Conservation (phyloP, 1,140 invertebrate species). For the Littorina saxatilis region DNA sequence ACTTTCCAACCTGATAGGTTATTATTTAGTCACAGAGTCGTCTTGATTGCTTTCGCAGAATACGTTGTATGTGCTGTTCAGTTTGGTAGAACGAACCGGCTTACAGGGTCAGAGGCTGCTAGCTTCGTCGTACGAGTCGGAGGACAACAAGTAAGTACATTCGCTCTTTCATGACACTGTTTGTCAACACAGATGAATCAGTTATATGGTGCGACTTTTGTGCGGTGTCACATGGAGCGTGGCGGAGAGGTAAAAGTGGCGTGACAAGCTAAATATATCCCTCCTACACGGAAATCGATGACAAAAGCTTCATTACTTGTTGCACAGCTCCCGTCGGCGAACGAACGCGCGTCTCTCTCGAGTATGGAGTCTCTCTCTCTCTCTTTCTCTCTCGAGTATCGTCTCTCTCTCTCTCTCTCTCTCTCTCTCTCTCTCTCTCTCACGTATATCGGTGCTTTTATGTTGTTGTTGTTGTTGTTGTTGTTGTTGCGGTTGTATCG, state of each 20-base stretch:
- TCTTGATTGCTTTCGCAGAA: too few relatives aligned
- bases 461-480: too few relatives aligned
- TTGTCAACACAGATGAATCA: constrained; percentile 11
- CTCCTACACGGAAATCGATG: too few relatives aligned
- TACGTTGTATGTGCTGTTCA: too few relatives aligned
- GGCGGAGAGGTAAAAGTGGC: not conserved
- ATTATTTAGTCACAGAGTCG: not conserved
- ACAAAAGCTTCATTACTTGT: not conserved
- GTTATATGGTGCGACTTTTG: not conserved
- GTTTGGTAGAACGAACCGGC: not conserved
- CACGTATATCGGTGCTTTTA: too few relatives aligned
- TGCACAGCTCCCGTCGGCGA: not conserved
- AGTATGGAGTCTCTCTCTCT: not conserved
- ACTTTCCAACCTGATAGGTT: not conserved
- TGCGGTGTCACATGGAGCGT: not conserved
- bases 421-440: not conserved
- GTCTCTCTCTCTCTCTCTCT: not conserved
- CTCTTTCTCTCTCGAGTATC: not conserved
- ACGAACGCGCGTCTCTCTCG: not conserved
- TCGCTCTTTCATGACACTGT: not conserved
- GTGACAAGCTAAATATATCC: not conserved
- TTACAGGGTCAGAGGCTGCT: not conserved
- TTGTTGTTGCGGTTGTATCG: too few relatives aligned
- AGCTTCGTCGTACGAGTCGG: not conserved
- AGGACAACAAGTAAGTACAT: not conserved